Conservation (phyloP, 2,888 invertebrate genomes). For the Drosophila ustulata region DNA sequence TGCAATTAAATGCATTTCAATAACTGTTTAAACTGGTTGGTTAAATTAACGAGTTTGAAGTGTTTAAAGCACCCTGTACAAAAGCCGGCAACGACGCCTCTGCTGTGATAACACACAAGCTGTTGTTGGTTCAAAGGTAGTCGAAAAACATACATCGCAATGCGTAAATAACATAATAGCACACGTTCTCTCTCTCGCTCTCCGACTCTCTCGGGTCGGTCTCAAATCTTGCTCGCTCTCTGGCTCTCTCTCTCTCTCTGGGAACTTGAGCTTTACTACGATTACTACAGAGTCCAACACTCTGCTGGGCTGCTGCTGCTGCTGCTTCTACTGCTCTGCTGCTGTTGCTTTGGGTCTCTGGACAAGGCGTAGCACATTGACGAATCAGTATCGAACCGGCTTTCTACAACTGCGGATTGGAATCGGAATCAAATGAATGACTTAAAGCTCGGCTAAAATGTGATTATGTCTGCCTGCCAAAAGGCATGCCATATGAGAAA, state of each 20-base stretch:
- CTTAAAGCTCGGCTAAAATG: conserved; percentile 52
- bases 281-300: conserved; percentile 60
- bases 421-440: conserved; percentile 66
- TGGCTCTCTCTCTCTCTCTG: conserved; percentile 41
- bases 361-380: conserved; percentile 74
- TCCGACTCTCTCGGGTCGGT: conserved; percentile 34
- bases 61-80: conserved; percentile 12
- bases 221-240: conserved; percentile 25
- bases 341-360: conserved; percentile 49
- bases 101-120: conserved; percentile 56
- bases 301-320: conserved; percentile 52
- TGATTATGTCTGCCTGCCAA: conserved; percentile 50
- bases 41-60: neutral
- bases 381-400: conserved; percentile 85
- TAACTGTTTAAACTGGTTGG: conserved; percentile 1
- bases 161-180: conserved; percentile 65
- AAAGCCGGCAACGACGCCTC: conserved; percentile 51
- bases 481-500: conserved; percentile 47
- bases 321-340: conserved; percentile 30
- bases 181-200: conserved; percentile 25
- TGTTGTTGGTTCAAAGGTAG: conserved; percentile 49
- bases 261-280: conserved; percentile 74
- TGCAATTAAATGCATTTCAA: neutral
- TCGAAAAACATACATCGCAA: conserved; percentile 60
- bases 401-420: conserved; percentile 83